Percentiles rank a stretch among this genome's conserved stretches.
Conservation (phyloP, 2,113 vertebrate genomes). For the Gopherus evgoodei region DNA sequence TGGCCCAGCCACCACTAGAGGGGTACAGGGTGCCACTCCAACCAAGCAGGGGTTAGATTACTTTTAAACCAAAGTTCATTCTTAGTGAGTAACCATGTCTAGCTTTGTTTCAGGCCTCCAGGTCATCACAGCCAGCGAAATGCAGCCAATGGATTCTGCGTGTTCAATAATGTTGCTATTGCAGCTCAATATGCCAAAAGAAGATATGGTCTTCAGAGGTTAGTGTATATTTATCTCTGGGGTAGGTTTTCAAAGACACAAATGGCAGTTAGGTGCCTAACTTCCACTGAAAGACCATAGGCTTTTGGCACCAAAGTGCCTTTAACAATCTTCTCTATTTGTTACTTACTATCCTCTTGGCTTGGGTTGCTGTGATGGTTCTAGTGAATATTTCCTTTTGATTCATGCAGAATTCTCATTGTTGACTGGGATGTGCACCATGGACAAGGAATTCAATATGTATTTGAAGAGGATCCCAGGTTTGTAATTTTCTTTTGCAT, state of each 20-base stretch:
- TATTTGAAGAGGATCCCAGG: slow-evolving; percentile 94
- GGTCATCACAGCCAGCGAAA: slow-evolving; percentile 94
- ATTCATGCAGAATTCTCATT: slow-evolving; percentile 87
- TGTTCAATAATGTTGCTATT: slow-evolving; percentile 98
- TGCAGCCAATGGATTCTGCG: slow-evolving; percentile 92
- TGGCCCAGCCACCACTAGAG: not conserved
- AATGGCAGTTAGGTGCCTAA: not conserved
- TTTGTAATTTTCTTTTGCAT: slow-evolving; percentile 45
- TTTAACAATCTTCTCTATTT: not conserved
- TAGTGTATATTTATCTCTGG: not conserved
- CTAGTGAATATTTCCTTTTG: slow-evolving; percentile 33
- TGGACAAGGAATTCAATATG: slow-evolving; percentile 92
- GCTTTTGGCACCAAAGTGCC: not conserved
- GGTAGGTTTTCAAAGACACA: not conserved
- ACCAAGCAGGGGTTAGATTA: not conserved
- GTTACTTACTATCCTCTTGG: not conserved
- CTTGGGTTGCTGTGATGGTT: not conserved
- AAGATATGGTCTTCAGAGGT: slow-evolving; percentile 87
- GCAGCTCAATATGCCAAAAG: slow-evolving; percentile 88
- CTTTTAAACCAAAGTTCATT: not conserved
- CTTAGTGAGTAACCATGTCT: not conserved
- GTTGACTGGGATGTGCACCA: slow-evolving; percentile 99
- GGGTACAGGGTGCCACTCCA: not conserved
- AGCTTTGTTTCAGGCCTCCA: slow-evolving; percentile 85
- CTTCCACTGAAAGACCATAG: not conserved